A percentile compares a stretch with the other conserved stretches of the same genome.
phyloP scores from a whole-genome alignment of 2,888 invertebrate genomes.

The Ophraella communa region DNA sequence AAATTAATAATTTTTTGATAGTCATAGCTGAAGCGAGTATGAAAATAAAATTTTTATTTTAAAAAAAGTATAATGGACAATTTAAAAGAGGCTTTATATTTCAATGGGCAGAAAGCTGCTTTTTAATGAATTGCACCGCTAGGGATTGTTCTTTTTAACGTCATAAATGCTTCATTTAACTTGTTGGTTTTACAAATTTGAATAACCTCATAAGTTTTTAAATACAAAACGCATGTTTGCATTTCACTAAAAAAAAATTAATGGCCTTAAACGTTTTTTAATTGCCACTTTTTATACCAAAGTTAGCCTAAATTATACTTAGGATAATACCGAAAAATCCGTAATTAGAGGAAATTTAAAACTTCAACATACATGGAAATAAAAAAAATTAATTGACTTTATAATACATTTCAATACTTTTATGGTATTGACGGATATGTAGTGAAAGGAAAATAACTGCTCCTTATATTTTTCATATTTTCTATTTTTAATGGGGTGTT shows the following conservation, averaged over 20 bases:
- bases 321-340: too few species aligned
- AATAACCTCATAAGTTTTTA: neutral
- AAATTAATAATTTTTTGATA: neutral
- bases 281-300: too few species aligned
- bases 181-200: slow-evolving; percentile 22
- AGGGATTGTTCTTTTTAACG: slow-evolving; percentile 32
- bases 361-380: neutral
- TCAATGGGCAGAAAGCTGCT: slow-evolving; percentile 36
- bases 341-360: too few species aligned
- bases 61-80: slow-evolving; percentile 15
- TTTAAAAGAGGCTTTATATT: slow-evolving; percentile 35
- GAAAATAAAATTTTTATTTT: slow-evolving; percentile 29
- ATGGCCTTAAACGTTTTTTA: too few species aligned
- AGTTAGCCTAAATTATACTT: too few species aligned
- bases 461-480: too few species aligned
- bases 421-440: too few species aligned
- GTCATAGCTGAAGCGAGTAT: neutral
- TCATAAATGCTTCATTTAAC: slow-evolving; percentile 30
- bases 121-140: slow-evolving; percentile 33
- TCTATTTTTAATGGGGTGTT: too few species aligned
- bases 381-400: neutral
- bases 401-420: too few species aligned
- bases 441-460: too few species aligned
- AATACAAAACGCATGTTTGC: neutral
- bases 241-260: neutral